Evolutionary conservation across 2,797 vertebrate species (phyloP), one percentile per base, ranked within the genome.

Genomic region (Falco cherrug): DNA sequence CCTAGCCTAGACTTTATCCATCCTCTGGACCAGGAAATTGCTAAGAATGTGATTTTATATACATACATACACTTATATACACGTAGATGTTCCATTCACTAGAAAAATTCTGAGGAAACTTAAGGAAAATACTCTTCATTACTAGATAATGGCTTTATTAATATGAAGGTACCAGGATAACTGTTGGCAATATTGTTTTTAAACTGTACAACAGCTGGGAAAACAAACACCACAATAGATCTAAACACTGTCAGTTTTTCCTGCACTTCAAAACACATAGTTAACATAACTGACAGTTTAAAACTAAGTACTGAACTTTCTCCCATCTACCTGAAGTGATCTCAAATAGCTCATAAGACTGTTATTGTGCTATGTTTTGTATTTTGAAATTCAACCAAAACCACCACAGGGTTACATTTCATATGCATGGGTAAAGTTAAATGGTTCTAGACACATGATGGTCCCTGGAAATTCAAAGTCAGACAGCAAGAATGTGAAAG

Each of bases 311-410:
- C 37, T 25, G 35, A 76, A 73, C 76, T 51, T 37, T 77, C 45
- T 61, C 84, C 78, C 80, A 90, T 92, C 89, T 85, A 97, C 96
- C 93, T 97, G 93, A 89, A 96, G 74, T 25, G 15, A 95, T 93
- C 89, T 88, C 26, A 0, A 61, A 77, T 84, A 2, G 1, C 80
- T 95, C 82, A 82, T 81, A 96, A 90, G 78, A 87, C 82, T 77
- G 29, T 76, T 90, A 95, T 20, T 95, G 76, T 95, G 77, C 45
- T 78, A 93, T 33, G 85, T 71, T 95, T 84, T 67, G 37, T 69
- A 63, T 86, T 96, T 83, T 96, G 93, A 96, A 97, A 94, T 67
- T 83, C 84, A 95, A 96, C 93, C 97, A 96, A 97, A 97, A 97
- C 96, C 96, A 97, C 87, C 57, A 84, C 75, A 89, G 90, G 74